phyloP scores from a whole-genome alignment of 2,797 vertebrate genomes.

The Phoxinus dragarum region DNA sequence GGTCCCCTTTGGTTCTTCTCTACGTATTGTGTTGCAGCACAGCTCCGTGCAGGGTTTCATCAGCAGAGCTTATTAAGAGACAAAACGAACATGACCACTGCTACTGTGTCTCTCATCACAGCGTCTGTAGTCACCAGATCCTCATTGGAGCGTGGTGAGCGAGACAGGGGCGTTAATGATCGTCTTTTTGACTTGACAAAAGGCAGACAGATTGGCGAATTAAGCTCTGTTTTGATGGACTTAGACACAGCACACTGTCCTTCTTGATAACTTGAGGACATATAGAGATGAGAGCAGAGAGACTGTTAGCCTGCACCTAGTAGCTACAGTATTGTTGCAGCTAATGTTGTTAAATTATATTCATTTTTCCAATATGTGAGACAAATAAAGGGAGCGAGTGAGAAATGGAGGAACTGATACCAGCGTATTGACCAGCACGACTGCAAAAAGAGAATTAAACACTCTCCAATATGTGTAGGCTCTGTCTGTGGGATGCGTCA shows the following conservation, averaged over 20 bases:
- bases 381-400: constrained; percentile 39
- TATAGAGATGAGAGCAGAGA: constrained; percentile 58
- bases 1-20: constrained; percentile 11
- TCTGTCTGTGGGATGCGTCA: constrained; percentile 33
- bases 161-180: constrained; percentile 37
- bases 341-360: constrained; percentile 59
- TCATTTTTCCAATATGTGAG: constrained; percentile 57
- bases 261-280: constrained; percentile 59
- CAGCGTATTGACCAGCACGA: constrained; percentile 56
- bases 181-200: constrained; percentile 28
- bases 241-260: constrained; percentile 64
- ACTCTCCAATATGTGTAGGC: constrained; percentile 54
- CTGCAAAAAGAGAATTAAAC: constrained; percentile 63
- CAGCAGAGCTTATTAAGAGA: constrained; percentile 46
- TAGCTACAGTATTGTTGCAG: constrained; percentile 61
- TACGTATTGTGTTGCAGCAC: constrained; percentile 22
- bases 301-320: constrained; percentile 48
- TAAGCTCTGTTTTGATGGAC: constrained; percentile 61
- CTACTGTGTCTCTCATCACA: constrained; percentile 49
- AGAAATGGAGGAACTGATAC: constrained; percentile 54
- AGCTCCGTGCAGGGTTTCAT: constrained; percentile 33
- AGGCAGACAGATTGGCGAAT: constrained; percentile 41
- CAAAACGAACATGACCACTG: constrained; percentile 49
- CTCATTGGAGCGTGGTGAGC: constrained; percentile 30
- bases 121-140: constrained; percentile 41